Evolutionary conservation across 2,888 invertebrate genomes (phyloP), one percentile per base, ranked within the genome.

Genomic region (Dasypolia templi): DNA sequence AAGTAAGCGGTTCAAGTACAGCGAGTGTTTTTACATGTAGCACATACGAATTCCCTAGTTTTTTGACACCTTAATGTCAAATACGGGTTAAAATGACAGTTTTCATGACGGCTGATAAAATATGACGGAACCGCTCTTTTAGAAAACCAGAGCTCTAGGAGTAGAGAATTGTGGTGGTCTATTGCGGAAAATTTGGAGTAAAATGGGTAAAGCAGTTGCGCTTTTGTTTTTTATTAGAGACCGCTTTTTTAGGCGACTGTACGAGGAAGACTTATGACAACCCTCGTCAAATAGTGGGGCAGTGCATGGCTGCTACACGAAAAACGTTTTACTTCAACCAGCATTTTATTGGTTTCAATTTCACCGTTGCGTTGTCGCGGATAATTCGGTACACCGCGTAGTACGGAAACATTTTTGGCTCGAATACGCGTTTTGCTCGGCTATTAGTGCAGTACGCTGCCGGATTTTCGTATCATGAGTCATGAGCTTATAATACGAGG

Each of bases 321-420:
- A 93, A 95, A 95, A 92, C 94, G 94, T 95, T 95, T 95, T 92
- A 95, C 92, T 92, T 88, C 82, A 89, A 90, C 89, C 86, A 92
- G 93, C 94, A 94, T 95, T 96, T 95, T 94, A 94, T 95, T 95
- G 95, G 95, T 95, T 95, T 95, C 95, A 93, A 95, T 95, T 95
- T 95, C 93, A 94, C 91, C 91, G 92, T 92, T 91, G 93, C 92
- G 90, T 92, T 91, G 92, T 88, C 91, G 87, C 89, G 90, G 90
- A 91, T 93, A 93, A 93, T 91, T 89, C 88, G 85, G 78, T 77
- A 78, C 71, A 29, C 58, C 12, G 44, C 74, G 55, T 73, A 17
- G 64, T n/a, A 61, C n/a, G 11, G 63, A 49, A 67, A 39, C 72
- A 83, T 88, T 89, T 91, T 92, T 91, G 91, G 90, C 90, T 81